Evolutionary conservation across 2,113 vertebrate species (phyloP), one percentile per base, ranked within the genome.

Genomic region (Smithornis capensis): DNA sequence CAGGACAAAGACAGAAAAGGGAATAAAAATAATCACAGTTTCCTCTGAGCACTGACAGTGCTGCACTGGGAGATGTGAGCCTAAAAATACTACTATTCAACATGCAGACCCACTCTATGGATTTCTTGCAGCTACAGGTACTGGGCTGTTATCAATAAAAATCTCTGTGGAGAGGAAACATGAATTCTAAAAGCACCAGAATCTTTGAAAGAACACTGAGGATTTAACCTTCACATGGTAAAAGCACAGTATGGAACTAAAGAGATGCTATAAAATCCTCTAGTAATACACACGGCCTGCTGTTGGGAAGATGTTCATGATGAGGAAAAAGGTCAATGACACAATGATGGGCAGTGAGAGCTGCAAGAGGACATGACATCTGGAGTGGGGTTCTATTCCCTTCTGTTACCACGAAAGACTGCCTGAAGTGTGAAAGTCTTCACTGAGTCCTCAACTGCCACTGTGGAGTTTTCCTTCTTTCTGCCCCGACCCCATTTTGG

Each of bases 401-500:
- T 67, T 28, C n/a, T 70, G 14, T 44, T 59, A 40, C 28, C 6
- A 19, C 37, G 49, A 45, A 70, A 64, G 31, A 24, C 22, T 79
- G 40, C 15, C 74, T 35, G n/a, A 42, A 27, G 44, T 7, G 6
- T 50, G 6, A 38, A 67, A 81, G 19, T 9, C 40, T 85, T 71
- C 17, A 33, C 33, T 1, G 10, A 84, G 37, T 49, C 33, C 16
- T 64, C 17, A 53, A 65, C 10, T 35, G 37, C 3, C 47, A 38
- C 2, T 12, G 35, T 31, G 62, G 40, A 40, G 40, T 13, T 19
- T 22, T 53, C 40, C 11, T 28, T 37, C 24, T 38, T 22, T 9
- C 2, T 15, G 35, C 13, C 21, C 19, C 24, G 8, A 12, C 5
- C 19, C 10, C 1, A 1, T 29, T 60, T 23, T 62, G n/a, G 50